Base-by-base conservation (phyloP, 1,140 invertebrate genomes). In the Bicyclus anynana region DNA sequence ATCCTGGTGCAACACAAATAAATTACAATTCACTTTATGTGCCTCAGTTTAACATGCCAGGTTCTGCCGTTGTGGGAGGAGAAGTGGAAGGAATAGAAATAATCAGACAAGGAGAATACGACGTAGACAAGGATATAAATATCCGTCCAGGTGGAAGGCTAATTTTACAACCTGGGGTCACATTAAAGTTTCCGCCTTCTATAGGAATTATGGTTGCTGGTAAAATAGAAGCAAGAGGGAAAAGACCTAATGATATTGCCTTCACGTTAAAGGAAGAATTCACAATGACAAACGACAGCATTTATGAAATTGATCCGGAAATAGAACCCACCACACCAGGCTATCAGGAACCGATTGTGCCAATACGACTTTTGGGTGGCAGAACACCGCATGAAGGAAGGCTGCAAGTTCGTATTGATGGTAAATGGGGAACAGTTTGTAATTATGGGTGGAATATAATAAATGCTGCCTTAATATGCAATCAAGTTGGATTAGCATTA, bases 201-300 rank as follows among this genome's bases (percentile, higher is more conserved):
- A 94, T 99, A 37, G 98, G 98, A 12, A 97, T 99, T 91, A 97
- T 99, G 94, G 94, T 99, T 2, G 96, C 97, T 29, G 97, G 97
- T 4, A 93, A 94, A 75, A 80, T 99, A 26, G 95, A 97, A 68
- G 95, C 96, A 0, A 90, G 93, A 66, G 96, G 96, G 0, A 92
- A 92, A 52, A 89, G 92, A 18, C 94, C 94, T 0, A 94, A 93
- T 67, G 93, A 95, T 69, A 96, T 95, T 53, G 90, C 92, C 42
- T 93, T 96, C 65, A 96, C 94, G 1, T 78, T 95, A 6, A 95
- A 94, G 69, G 92, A 95, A 78, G 94, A 95, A 72, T 89, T 93
- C 9, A 77, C 90, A 14, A 91, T 93, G 71, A 87, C 89, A 16
- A 90, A 90, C 18, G 89, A 91, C 55, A 94, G 94, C 72, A 89